phyloP scores from a whole-genome alignment of 2,797 vertebrate species.

The Cossypha caffra region DNA sequence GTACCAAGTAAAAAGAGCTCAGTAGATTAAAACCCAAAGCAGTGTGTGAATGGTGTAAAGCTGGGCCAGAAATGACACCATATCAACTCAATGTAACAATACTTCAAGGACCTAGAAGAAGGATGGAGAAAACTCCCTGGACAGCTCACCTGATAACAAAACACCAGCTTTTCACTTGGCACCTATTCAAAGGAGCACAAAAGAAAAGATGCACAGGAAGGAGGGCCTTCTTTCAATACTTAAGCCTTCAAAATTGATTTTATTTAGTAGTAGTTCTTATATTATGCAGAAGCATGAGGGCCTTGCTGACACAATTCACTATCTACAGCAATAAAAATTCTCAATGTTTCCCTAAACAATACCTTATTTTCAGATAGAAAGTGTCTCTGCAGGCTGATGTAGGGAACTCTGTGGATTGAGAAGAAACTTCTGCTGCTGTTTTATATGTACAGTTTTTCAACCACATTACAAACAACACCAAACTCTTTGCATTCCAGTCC shows the following conservation, averaged over 20 bases:
- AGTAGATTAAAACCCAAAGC: background rate
- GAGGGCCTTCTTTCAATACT: background rate
- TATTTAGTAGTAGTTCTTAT: background rate
- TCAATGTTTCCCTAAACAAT: background rate
- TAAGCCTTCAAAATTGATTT: background rate
- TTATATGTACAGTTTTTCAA: slow-evolving; percentile 31
- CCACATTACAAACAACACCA: slow-evolving; percentile 55
- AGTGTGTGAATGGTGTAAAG: background rate
- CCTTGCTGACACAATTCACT: background rate
- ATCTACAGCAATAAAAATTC: background rate
- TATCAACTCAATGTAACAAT: background rate
- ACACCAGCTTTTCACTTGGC: background rate
- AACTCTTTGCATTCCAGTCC: slow-evolving; percentile 54
- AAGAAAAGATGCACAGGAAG: background rate
- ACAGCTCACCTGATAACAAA: background rate
- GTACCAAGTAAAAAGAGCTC: background rate
- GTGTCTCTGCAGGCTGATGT: background rate
- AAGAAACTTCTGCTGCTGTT: slow-evolving; percentile 26
- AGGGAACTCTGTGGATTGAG: background rate
- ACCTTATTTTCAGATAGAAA: slow-evolving; percentile 18
- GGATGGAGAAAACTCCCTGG: background rate
- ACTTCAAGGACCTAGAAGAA: background rate
- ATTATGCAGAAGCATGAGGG: background rate
- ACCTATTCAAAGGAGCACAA: background rate
- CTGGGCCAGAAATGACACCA: background rate